Evolutionary conservation across 1,140 invertebrate genomes (phyloP), one percentile per base, ranked within the genome.

Genomic region (Himalopsyche phryganea): DNA sequence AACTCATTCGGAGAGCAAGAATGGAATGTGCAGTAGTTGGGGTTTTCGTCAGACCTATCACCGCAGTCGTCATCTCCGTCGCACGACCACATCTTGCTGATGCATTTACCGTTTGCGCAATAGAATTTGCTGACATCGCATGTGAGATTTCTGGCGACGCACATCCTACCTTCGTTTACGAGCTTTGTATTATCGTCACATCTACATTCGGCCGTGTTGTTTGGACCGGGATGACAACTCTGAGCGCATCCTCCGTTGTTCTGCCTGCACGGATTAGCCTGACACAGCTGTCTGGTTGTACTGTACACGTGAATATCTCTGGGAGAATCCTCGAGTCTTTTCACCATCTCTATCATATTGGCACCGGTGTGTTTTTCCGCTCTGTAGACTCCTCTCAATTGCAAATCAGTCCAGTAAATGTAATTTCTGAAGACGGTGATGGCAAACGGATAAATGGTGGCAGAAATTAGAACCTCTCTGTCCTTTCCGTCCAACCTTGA

Each of bases 391-490:
- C 96, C 96, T 18, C 93, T 79, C 0, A 97, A 71, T 69, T 96
- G 94, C 32, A 98, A 80, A 74, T 99, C 97, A 0, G 96, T 98
- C 94, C 96, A 97, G 72, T 98, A 99, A 45, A 99, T 96, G 69
- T 94, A 94, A 67, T 93, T 85, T 17, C 88, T 81, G 73, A 88
- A 91, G 0, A 98, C 89, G 0, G 94, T 95, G 10, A 98, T 92
- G 0, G 94, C 94, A 71, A 96, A 98, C 6, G 95, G 95, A 82
- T 98, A 96, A 57, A 97, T 96, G 0, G 94, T 96, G 0, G 93
- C 92, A 0, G 86, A 85, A 41, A 96, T 85, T 0, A 96, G 72
- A 2, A 92, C 79, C 74, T 92, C 83, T 5, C 88, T 71, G 33
- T 85, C 83, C 11, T 80, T 84, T 2, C 96, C 96, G 70, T 98